Percentiles rank a stretch among this genome's conserved stretches.
Evolutionary conservation across 64 coral and sea anemone species (phyloP).

Genomic region (Porites lutea): DNA sequence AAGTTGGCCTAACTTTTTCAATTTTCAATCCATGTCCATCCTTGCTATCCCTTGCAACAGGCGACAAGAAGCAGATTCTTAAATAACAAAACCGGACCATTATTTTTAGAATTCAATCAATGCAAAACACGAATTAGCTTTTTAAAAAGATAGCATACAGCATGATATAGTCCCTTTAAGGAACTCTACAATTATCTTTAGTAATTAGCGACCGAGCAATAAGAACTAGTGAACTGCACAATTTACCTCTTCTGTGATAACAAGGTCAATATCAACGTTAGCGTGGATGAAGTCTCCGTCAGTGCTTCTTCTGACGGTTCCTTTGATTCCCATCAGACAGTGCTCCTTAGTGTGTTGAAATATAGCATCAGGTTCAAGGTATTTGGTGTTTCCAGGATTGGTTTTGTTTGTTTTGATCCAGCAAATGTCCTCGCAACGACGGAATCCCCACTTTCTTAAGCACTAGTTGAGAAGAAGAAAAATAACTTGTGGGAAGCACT

Average conservation of each 20-base stretch:
- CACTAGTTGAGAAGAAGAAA: slow-evolving; percentile 52
- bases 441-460: slow-evolving; percentile 92
- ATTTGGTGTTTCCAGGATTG: slow-evolving; percentile 96
- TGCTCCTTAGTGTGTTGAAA: slow-evolving; percentile 99
- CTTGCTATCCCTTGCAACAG: too few species aligned
- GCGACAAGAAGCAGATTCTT: too few species aligned
- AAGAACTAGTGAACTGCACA: neutral
- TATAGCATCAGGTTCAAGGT: slow-evolving; percentile 92
- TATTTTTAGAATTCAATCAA: too few species aligned
- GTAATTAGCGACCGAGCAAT: too few species aligned
- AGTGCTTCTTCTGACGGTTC: slow-evolving; percentile 91
- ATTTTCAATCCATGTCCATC: too few species aligned
- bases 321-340: slow-evolving; percentile 97
- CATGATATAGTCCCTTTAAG: too few species aligned
- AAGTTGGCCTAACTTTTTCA: too few species aligned
- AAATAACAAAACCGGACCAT: too few species aligned
- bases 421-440: slow-evolving; percentile 99
- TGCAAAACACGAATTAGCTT: too few species aligned
- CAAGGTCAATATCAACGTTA: slow-evolving; percentile 99
- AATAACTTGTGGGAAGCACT: neutral
- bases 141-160: too few species aligned
- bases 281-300: slow-evolving; percentile 99
- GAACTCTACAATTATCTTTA: too few species aligned
- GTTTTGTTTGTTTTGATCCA: slow-evolving; percentile 99
- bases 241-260: slow-evolving; percentile 95